A percentile compares a stretch with the other conserved stretches of the same genome.
Evolutionary conservation across 2,888 invertebrate genomes (phyloP).

Genomic region (Eristalis tenax): DNA sequence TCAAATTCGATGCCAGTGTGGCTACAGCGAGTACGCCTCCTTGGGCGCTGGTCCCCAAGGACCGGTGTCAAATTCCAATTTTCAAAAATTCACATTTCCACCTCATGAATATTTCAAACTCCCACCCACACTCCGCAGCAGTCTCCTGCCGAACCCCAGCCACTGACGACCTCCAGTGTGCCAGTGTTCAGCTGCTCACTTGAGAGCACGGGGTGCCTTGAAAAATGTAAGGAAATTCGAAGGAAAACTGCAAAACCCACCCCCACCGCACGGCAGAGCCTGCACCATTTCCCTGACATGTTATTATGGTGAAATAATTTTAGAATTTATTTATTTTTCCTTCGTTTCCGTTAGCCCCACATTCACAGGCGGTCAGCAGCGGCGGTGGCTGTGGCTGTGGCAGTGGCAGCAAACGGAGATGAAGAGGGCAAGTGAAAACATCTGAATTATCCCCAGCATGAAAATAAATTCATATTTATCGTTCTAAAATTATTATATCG

Average conservation of each 20-base stretch:
- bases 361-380: background rate
- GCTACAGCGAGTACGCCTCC: slow-evolving; percentile 6
- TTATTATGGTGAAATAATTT: slow-evolving; percentile 81
- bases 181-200: slow-evolving; percentile 30
- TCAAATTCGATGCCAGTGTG: slow-evolving; percentile 45
- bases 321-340: slow-evolving; percentile 80
- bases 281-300: slow-evolving; percentile 76
- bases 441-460: slow-evolving; percentile 73
- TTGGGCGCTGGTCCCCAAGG: slow-evolving; percentile 21
- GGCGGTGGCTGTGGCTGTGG: background rate
- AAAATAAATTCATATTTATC: slow-evolving; percentile 76
- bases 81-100: slow-evolving; percentile 60
- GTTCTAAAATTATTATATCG: slow-evolving; percentile 76
- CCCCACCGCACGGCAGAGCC: slow-evolving; percentile 35
- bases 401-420: background rate
- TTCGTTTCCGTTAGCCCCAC: slow-evolving; percentile 45
- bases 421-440: slow-evolving; percentile 47
- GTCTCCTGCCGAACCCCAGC: background rate
- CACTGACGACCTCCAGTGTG: background rate
- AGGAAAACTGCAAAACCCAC: slow-evolving; percentile 44
- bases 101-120: slow-evolving; percentile 69
- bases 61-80: slow-evolving; percentile 69
- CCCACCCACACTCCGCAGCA: background rate
- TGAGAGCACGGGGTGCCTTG: slow-evolving; percentile 2
- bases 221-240: slow-evolving; percentile 49